These are phyloP conservation scores for Fregetta grallaria DNA, from an alignment of 2,113 vertebrate species.

Conservation along the genomic window DNA sequence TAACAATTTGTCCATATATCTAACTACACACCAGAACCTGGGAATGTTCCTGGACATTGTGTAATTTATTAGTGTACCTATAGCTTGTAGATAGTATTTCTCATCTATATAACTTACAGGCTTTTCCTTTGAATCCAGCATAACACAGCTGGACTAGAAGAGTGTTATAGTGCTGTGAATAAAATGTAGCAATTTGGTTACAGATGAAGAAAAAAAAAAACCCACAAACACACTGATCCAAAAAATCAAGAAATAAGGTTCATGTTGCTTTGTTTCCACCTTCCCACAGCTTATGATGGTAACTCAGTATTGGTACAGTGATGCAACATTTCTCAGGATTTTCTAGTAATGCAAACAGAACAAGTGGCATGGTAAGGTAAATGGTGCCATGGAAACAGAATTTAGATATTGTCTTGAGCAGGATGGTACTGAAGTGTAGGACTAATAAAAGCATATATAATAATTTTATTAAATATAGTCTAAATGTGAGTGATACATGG, in stretches of 20 bases:
- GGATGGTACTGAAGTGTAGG: neutral
- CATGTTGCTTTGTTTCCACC: neutral
- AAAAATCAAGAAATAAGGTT: neutral
- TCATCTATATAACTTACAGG: neutral
- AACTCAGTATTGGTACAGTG: neutral
- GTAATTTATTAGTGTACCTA: neutral
- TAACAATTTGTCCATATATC: neutral
- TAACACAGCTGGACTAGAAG: neutral
- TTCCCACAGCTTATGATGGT: neutral
- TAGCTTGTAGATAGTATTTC: neutral
- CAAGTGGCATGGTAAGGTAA: neutral
- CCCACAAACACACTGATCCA: neutral
- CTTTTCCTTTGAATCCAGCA: neutral
- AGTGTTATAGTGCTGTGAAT: neutral
- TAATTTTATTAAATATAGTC: neutral
- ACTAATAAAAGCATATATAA: neutral
- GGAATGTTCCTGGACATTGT: neutral
- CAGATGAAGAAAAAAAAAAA: neutral
- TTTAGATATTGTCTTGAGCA: neutral
- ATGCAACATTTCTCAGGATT: neutral
- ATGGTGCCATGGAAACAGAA: conserved; percentile 33
- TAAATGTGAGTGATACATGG: neutral
- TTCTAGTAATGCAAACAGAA: neutral
- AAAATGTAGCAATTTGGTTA: neutral
- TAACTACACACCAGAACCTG: neutral